Conservation (phyloP, 1,140 invertebrate species). For the Saccostrea glomerata region DNA sequence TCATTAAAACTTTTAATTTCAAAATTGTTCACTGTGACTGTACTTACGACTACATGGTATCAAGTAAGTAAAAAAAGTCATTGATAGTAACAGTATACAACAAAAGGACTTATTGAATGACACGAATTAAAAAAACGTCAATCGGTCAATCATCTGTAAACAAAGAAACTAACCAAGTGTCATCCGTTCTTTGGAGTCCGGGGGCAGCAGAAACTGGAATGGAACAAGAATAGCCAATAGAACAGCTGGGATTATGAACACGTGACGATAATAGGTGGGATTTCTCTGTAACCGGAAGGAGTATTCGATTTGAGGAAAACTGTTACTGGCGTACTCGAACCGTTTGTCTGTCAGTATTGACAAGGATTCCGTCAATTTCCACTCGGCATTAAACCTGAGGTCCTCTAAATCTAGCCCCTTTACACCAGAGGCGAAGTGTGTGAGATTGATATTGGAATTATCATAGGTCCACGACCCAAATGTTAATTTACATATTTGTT, state of each 20-base stretch:
- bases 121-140: too few species aligned
- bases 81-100: too few species aligned
- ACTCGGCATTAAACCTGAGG: constrained; percentile 89
- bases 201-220: constrained; percentile 97
- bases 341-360: constrained; percentile 63
- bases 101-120: too few species aligned
- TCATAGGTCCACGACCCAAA: constrained; percentile 99
- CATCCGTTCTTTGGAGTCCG: constrained; percentile 98
- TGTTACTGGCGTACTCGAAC: constrained; percentile 73
- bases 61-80: too few species aligned
- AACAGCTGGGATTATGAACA: constrained; percentile 77
- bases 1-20: too few species aligned
- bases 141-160: too few species aligned
- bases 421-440: constrained; percentile 50
- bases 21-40: too few species aligned
- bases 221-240: constrained; percentile 94
- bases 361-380: constrained; percentile 89
- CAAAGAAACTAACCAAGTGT: constrained; percentile 86
- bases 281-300: constrained; percentile 73
- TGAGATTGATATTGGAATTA: constrained; percentile 91
- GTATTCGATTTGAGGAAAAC: constrained; percentile 73
- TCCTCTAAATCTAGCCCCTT: constrained; percentile 62
- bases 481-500: constrained; percentile 97
- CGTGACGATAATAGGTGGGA: constrained; percentile 76
- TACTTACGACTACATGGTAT: too few species aligned